Conservation (phyloP, 2,113 vertebrate species). For the Tringa solitaria region DNA sequence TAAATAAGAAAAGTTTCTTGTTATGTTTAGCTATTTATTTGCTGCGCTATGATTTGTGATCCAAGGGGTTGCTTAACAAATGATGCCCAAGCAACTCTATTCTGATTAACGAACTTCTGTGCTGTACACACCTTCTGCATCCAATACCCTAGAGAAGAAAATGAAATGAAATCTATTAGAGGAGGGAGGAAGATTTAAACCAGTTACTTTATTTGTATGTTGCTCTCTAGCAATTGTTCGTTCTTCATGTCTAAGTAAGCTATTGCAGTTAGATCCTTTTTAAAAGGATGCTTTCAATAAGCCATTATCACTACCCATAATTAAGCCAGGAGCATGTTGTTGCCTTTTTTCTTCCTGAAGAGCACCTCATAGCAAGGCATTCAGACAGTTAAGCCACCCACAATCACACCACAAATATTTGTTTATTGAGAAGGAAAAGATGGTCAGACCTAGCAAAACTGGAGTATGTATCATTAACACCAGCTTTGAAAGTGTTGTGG, state of each 20-base stretch:
- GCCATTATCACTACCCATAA: background rate
- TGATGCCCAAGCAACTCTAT: background rate
- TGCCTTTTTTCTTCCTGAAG: slow-evolving; percentile 30
- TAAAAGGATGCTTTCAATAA: background rate
- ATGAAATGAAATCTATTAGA: background rate
- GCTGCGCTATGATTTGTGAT: background rate
- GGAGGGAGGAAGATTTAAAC: background rate
- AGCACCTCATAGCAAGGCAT: slow-evolving; percentile 10
- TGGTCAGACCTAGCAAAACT: slow-evolving; percentile 44
- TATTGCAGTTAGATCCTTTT: background rate
- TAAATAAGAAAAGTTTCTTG: slow-evolving; percentile 46
- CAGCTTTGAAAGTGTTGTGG: slow-evolving; percentile 59
- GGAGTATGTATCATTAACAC: slow-evolving; percentile 59
- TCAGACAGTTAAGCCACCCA: slow-evolving; percentile 59
- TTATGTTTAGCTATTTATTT: slow-evolving; percentile 35
- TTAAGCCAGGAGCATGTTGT: background rate
- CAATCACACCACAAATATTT: slow-evolving; percentile 68
- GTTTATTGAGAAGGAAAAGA: slow-evolving; percentile 68
- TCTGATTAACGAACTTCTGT: slow-evolving; percentile 25
- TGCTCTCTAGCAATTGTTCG: background rate
- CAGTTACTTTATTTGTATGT: background rate
- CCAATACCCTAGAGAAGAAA: background rate
- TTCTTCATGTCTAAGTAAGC: background rate
- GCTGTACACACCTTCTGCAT: background rate
- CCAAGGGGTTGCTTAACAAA: background rate